phyloP scores from a whole-genome alignment of 2,888 invertebrate genomes.

The Mongoloraphidia duomilia region DNA sequence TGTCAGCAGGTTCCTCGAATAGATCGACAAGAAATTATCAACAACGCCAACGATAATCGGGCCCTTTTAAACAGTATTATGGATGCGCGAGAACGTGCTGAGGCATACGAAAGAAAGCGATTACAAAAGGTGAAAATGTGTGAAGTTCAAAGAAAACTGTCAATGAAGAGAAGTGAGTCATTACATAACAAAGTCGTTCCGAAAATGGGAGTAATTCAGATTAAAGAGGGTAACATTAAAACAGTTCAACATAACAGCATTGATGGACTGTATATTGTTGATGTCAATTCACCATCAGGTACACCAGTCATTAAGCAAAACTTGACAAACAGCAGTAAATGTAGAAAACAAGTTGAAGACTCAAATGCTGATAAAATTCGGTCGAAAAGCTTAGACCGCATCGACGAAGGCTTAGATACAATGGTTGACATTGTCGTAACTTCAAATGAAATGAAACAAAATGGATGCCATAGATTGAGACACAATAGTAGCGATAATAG shows the following conservation, averaged over 20 bases:
- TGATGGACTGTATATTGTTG: constrained; percentile 37
- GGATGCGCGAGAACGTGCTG: constrained; percentile 35
- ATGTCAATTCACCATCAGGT: neutral
- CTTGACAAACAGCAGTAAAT: neutral
- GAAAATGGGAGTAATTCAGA: constrained; percentile 27
- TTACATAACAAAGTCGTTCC: constrained; percentile 25
- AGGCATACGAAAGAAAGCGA: constrained; percentile 21
- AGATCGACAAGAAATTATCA: constrained; percentile 1
- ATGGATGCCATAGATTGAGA: neutral
- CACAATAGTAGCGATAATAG: neutral
- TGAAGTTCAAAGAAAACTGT: constrained; percentile 7
- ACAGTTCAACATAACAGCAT: constrained; percentile 33
- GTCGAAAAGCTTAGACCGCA: constrained; percentile 63
- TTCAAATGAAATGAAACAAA: constrained; percentile 24
- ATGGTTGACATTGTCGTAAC: constrained; percentile 58
- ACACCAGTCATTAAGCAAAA: constrained; percentile 1
- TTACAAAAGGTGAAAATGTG: constrained; percentile 26
- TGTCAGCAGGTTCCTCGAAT: constrained; percentile 16
- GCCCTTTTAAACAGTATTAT: constrained; percentile 41
- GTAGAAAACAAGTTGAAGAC: constrained; percentile 9
- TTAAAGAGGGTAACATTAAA: constrained; percentile 10
- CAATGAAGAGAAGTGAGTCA: constrained; percentile 34
- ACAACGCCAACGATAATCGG: constrained; percentile 27
- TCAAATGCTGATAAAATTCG: constrained; percentile 17
- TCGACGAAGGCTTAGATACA: constrained; percentile 54